Evolutionary conservation across 53 echinoderm and acorn worm genomes (phyloP).

Genomic region (Henricia sp.): DNA sequence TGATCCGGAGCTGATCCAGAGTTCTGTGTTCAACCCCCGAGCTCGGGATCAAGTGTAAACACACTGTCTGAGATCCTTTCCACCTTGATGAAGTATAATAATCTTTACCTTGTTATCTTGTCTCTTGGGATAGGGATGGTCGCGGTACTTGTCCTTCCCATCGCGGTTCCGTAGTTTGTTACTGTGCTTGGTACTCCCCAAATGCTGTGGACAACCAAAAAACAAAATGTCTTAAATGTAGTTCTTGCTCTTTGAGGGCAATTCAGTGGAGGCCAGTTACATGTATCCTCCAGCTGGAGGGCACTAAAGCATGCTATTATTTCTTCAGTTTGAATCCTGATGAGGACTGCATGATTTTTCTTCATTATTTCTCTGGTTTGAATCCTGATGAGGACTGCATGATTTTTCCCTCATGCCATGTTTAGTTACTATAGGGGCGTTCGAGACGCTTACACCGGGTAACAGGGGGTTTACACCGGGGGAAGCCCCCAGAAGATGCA

Average conservation of each 20-base stretch:
- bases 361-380: no score
- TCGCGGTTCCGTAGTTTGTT: neutral
- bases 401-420: no score
- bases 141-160: conserved; percentile 1
- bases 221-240: neutral
- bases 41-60: neutral
- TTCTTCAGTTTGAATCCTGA: no score
- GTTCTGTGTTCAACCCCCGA: neutral
- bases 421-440: no score
- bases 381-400: no score
- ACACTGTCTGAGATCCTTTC: no score
- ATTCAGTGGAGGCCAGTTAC: neutral
- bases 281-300: neutral
- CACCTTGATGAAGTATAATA: no score
- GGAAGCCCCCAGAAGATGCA: no score
- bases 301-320: neutral
- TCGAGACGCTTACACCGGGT: no score
- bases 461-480: no score
- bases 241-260: neutral
- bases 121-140: conserved; percentile 4
- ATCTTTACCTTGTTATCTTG: no score
- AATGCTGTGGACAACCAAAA: neutral
- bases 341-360: neutral
- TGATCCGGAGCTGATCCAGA: neutral
- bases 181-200: neutral